Percentiles rank a stretch among this genome's conserved stretches.
Conservation (phyloP, 2,888 invertebrate genomes). For the Alloplasta piceator region DNA sequence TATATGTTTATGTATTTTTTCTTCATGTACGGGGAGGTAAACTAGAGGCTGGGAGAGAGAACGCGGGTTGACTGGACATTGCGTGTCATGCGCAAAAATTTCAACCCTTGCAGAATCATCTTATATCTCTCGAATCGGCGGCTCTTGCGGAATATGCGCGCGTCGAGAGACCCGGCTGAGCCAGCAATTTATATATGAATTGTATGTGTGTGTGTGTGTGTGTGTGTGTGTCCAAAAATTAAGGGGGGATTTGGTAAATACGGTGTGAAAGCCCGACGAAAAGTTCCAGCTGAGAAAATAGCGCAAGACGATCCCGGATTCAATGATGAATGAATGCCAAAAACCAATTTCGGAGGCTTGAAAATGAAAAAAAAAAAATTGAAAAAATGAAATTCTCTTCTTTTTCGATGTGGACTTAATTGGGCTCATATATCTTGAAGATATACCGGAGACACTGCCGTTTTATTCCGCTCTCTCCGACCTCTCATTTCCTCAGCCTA, state of each 20-base stretch:
- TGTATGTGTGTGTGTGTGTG: neutral
- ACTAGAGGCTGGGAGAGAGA: conserved; percentile 60
- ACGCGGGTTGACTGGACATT: conserved; percentile 76
- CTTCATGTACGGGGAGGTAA: conserved; percentile 62
- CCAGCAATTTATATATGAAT: conserved; percentile 25
- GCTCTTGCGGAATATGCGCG: conserved; percentile 43
- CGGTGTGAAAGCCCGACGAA: conserved; percentile 67
- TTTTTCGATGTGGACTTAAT: too few relatives aligned
- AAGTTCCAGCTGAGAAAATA: conserved; percentile 73
- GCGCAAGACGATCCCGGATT: too few relatives aligned
- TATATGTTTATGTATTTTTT: conserved; percentile 30
- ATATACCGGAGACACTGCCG: too few relatives aligned
- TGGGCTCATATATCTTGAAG: too few relatives aligned
- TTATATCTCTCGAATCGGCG: conserved; percentile 7
- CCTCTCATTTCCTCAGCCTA: too few relatives aligned
- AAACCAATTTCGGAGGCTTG: too few relatives aligned
- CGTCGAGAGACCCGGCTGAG: conserved; percentile 58
- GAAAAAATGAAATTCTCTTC: too few relatives aligned
- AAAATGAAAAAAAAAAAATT: too few relatives aligned
- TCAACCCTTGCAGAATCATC: conserved; percentile 64
- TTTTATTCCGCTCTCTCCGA: too few relatives aligned
- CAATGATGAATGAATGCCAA: too few relatives aligned
- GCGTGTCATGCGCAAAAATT: conserved; percentile 78
- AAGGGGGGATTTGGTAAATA: conserved; percentile 58
- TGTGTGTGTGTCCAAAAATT: conserved; percentile 1